phyloP scores from a whole-genome alignment of 2,888 invertebrate genomes.

The Tachina grossa region DNA sequence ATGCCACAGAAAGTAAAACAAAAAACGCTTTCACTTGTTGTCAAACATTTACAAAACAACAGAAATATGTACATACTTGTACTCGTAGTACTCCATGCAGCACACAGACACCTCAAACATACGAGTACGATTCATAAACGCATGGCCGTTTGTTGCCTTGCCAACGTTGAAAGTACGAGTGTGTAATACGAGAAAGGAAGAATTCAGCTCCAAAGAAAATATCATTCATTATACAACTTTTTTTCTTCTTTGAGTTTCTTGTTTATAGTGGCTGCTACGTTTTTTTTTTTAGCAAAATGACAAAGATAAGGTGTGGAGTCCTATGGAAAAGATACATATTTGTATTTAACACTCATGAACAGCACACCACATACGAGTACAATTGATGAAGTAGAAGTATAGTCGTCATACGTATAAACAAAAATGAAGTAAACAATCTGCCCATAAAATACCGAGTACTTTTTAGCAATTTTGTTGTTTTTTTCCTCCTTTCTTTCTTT shows the following conservation, averaged over 20 bases:
- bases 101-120: background rate
- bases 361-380: background rate
- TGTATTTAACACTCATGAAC: conserved; percentile 17
- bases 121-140: conserved; percentile 8
- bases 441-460: conserved; percentile 40
- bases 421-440: conserved; percentile 25
- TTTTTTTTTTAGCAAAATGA: conserved; percentile 48
- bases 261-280: background rate
- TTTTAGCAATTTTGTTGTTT: conserved; percentile 44
- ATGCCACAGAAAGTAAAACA: conserved; percentile 65
- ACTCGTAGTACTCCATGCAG: conserved; percentile 25
- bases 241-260: background rate
- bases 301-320: conserved; percentile 65
- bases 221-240: conserved; percentile 49
- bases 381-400: conserved; percentile 35
- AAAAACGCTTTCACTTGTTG: conserved; percentile 69
- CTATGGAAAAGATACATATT: conserved; percentile 19
- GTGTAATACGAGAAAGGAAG: conserved; percentile 41
- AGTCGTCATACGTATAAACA: conserved; percentile 12
- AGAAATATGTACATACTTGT: background rate
- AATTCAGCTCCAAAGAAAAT: conserved; percentile 39
- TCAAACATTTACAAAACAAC: conserved; percentile 47
- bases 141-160: conserved; percentile 4
- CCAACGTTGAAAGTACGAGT: conserved; percentile 53
- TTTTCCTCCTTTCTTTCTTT: background rate